Evolutionary conservation across 2,113 vertebrate genomes (phyloP).

Genomic region (Pteronura brasiliensis): DNA sequence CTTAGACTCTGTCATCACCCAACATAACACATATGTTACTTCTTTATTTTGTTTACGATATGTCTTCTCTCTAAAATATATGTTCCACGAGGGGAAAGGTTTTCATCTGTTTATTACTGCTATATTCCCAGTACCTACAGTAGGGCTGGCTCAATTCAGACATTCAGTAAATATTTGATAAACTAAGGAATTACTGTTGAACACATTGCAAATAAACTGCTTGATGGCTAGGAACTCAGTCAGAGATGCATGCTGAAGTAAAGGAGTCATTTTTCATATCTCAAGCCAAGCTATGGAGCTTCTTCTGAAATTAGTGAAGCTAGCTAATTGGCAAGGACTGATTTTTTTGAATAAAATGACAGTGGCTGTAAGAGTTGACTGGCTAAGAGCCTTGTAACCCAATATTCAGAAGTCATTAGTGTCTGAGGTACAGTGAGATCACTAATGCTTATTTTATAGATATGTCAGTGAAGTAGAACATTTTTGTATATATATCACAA

Average conservation of each 20-base stretch:
- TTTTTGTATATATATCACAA: not conserved
- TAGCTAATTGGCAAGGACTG: not conserved
- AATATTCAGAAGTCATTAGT: not conserved
- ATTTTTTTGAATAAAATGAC: constrained; percentile 3
- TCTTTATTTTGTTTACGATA: not conserved
- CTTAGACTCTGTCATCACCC: not conserved
- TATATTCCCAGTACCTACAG: not conserved
- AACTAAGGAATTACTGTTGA: not conserved
- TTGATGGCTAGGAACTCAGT: not conserved
- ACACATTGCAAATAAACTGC: not conserved
- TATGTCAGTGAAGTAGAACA: not conserved
- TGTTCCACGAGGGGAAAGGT: not conserved
- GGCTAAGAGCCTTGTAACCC: not conserved
- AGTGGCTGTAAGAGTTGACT: not conserved
- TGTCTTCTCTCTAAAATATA: not conserved
- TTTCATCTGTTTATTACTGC: not conserved
- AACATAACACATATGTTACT: not conserved
- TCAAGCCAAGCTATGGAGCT: not conserved
- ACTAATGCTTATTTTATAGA: not conserved
- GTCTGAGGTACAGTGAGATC: not conserved
- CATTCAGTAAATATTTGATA: not conserved
- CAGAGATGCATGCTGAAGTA: not conserved
- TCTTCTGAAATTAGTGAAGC: constrained; percentile 34
- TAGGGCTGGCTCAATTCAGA: not conserved
- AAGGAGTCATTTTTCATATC: not conserved